These are phyloP conservation scores for Dreissena rostriformis DNA, from an alignment of 1,140 invertebrate species.

Conservation along the genomic window DNA sequence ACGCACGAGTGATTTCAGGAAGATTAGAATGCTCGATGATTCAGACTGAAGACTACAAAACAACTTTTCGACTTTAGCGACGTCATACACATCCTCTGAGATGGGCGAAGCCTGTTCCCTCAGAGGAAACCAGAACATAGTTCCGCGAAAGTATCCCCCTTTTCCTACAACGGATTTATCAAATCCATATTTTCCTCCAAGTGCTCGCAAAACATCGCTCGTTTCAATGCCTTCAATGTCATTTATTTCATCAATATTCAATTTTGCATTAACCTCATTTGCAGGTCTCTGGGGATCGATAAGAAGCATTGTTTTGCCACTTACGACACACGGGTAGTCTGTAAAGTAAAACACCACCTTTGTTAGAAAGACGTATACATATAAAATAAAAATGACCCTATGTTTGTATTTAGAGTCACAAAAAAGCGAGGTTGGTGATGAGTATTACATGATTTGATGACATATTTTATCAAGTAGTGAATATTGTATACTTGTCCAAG, in stretches of 20 bases:
- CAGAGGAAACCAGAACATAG: conserved; percentile 76
- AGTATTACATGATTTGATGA: no score
- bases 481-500: no score
- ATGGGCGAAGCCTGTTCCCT: conserved; percentile 57
- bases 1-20: conserved; percentile 64
- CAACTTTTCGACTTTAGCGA: conserved; percentile 59
- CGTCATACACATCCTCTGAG: conserved; percentile 58
- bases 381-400: no score
- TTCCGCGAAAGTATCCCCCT: conserved; percentile 62
- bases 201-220: conserved; percentile 8
- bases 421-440: no score
- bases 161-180: neutral
- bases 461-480: no score
- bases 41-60: conserved; percentile 60
- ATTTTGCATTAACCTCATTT: conserved; percentile 22
- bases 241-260: conserved; percentile 5
- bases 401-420: no score
- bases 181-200: conserved; percentile 46
- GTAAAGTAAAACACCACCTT: neutral
- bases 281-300: conserved; percentile 40
- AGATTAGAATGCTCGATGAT: conserved; percentile 58
- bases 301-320: conserved; percentile 36
- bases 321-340: conserved; percentile 44
- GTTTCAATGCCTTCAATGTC: conserved; percentile 21
- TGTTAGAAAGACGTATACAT: no score